phyloP scores from a whole-genome alignment of 37 sponge, comb jelly and placozoan genomes.

The Diacarnus erythraeanus region DNA sequence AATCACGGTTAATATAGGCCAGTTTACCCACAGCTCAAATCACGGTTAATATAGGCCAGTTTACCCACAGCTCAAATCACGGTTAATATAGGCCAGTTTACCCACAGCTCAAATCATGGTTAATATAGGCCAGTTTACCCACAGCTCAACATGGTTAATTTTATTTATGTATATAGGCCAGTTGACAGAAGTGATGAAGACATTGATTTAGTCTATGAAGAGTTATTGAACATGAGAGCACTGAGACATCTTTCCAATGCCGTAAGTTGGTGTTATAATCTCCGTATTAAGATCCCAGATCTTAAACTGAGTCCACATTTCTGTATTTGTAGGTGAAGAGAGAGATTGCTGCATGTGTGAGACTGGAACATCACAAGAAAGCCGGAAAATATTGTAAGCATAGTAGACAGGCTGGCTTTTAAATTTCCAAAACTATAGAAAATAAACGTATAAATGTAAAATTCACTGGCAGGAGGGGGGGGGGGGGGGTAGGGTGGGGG shows the following conservation, averaged over 20 bases:
- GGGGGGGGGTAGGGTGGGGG: not conserved
- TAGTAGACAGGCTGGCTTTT: not conserved
- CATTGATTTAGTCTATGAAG: conserved; percentile 77
- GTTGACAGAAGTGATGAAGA: conserved; percentile 74
- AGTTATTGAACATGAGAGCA: conserved; percentile 76
- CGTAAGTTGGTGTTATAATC: conserved; percentile 51
- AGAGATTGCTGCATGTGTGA: conserved; percentile 41
- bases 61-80: no score
- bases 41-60: no score
- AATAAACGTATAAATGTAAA: not conserved
- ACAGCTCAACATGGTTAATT: not conserved
- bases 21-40: no score
- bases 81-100: no score
- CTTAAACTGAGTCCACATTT: not conserved
- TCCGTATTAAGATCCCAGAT: not conserved
- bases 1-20: no score
- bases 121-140: no score
- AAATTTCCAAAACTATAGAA: no score
- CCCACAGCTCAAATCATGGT: no score
- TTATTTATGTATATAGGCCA: conserved; percentile 42
- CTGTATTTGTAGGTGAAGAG: conserved; percentile 44
- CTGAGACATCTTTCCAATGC: conserved; percentile 80
- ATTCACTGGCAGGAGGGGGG: not conserved
- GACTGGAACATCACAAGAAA: conserved; percentile 25
- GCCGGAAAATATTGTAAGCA: conserved; percentile 57